A percentile compares a stretch with the other conserved stretches of the same genome.
Conservation (phyloP, 2,888 invertebrate species). For the Drosophila robusta region DNA sequence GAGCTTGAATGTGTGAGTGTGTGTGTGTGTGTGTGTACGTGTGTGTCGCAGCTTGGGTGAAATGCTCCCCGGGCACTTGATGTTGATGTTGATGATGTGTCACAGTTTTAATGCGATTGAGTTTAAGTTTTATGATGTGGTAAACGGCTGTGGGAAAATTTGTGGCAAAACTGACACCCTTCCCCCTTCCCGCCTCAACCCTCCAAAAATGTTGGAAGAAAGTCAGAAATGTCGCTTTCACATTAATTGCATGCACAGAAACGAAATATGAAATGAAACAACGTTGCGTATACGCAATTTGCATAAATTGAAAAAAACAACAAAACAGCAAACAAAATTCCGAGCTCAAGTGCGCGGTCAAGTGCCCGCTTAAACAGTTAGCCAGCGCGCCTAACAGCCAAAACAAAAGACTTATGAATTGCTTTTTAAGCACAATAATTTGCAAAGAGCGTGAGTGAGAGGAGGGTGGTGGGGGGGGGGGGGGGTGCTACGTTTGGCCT, state of each 20-base stretch:
- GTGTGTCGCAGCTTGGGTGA: conserved; percentile 52
- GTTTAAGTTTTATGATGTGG: conserved; percentile 76
- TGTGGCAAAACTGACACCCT: conserved; percentile 1
- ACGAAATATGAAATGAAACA: conserved; percentile 42
- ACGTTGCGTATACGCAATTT: conserved; percentile 59
- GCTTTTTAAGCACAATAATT: conserved; percentile 58
- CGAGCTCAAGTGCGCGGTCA: not conserved
- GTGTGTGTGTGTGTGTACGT: conserved; percentile 9
- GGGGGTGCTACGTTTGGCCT: conserved; percentile 18
- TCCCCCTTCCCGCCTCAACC: not conserved
- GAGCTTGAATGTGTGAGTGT: conserved; percentile 12
- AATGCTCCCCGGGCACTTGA: conserved; percentile 71
- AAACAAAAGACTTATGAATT: conserved; percentile 59
- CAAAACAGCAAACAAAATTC: not conserved
- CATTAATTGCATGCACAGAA: conserved; percentile 66
- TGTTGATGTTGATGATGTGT: conserved; percentile 78
- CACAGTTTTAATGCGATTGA: conserved; percentile 79
- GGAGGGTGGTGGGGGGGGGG: conserved; percentile 2
- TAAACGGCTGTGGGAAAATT: conserved; percentile 73
- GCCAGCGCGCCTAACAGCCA: conserved; percentile 34
- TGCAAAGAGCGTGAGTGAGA: conserved; percentile 22
- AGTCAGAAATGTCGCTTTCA: conserved; percentile 75
- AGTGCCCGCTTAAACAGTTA: conserved; percentile 32
- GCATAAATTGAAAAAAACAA: conserved; percentile 49
- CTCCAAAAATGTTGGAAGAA: conserved; percentile 64